Percentiles rank a stretch among this genome's conserved stretches.
These are phyloP conservation scores for Eugnorisma glareosa DNA, from an alignment of 2,888 invertebrate genomes.

Conservation along the genomic window DNA sequence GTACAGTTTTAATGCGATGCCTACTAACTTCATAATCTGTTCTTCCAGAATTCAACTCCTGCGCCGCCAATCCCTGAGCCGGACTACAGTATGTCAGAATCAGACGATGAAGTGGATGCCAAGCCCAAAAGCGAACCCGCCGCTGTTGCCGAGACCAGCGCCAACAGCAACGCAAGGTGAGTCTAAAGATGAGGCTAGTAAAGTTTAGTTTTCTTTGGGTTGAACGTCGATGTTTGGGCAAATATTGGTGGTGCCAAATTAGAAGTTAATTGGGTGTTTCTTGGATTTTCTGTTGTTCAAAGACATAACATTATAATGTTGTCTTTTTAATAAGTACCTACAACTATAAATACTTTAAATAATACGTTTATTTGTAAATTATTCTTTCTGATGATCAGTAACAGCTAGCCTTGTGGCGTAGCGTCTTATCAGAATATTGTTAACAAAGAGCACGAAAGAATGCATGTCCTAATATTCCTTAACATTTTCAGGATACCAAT, in stretches of 20 bases:
- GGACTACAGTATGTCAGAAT: constrained; percentile 97
- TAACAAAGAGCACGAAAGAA: constrained; percentile 39
- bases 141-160: constrained; percentile 92
- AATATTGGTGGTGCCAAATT: constrained; percentile 13
- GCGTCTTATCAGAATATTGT: constrained; percentile 14
- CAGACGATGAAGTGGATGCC: constrained; percentile 93
- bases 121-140: constrained; percentile 89
- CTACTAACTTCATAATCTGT: neutral
- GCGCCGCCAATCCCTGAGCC: constrained; percentile 97
- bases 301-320: constrained; percentile 1
- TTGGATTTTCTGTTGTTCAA: constrained; percentile 2
- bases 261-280: neutral
- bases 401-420: constrained; percentile 3
- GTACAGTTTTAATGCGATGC: neutral
- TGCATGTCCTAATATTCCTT: constrained; percentile 61
- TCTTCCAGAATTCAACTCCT: constrained; percentile 86
- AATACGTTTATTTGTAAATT: constrained; percentile 2
- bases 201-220: constrained; percentile 14
- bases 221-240: constrained; percentile 15
- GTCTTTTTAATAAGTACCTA: neutral
- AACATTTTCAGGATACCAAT: constrained; percentile 81
- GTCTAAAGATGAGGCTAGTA: neutral
- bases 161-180: constrained; percentile 93
- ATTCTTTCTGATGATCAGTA: constrained; percentile 14
- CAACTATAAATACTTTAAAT: constrained; percentile 1